Evolutionary conservation across 2,113 vertebrate genomes (phyloP).

Genomic region (Galbula dea): DNA sequence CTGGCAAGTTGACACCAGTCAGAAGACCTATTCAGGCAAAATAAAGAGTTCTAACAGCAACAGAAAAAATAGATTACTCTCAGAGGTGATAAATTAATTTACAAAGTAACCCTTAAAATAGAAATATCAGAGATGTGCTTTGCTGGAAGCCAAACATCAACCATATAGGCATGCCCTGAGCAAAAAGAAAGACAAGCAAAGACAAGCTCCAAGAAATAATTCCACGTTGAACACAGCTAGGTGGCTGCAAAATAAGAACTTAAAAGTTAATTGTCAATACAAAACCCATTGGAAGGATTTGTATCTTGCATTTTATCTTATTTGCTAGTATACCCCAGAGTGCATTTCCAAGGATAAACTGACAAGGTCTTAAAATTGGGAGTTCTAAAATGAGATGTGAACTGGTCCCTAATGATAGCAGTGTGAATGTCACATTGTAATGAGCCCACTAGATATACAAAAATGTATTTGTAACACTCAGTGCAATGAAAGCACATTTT

Average conservation of each 20-base stretch:
- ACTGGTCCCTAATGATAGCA: neutral
- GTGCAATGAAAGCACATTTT: neutral
- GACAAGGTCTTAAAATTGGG: neutral
- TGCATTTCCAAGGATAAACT: neutral
- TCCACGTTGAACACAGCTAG: neutral
- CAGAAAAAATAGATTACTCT: neutral
- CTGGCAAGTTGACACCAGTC: neutral
- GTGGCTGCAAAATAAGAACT: neutral
- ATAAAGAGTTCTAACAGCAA: neutral
- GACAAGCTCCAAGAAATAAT: neutral
- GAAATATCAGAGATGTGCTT: neutral
- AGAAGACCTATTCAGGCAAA: neutral
- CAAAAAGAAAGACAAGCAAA: neutral
- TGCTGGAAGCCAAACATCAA: neutral
- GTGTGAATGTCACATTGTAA: neutral
- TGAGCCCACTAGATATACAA: neutral
- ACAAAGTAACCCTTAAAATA: neutral
- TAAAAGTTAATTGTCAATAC: neutral
- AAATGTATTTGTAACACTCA: neutral
- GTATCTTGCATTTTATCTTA: neutral
- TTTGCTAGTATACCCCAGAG: neutral
- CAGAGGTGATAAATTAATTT: neutral
- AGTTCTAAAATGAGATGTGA: neutral
- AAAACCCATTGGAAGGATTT: neutral
- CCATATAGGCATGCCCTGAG: neutral